Conservation (phyloP, 1,140 invertebrate species). For the Lepidurus packardi region DNA sequence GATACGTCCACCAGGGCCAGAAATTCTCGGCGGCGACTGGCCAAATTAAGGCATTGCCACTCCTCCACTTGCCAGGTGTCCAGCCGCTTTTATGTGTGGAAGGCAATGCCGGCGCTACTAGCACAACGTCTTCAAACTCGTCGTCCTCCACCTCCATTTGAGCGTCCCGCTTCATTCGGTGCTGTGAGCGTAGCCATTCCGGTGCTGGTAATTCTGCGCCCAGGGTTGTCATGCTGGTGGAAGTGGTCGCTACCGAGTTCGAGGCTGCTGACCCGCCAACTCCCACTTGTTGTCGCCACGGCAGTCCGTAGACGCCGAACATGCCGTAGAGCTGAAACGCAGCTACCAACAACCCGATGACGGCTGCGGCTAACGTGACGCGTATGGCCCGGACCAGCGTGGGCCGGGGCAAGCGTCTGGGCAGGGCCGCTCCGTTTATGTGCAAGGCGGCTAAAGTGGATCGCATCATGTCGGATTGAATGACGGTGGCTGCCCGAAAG, state of each 20-base stretch:
- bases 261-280: not conserved
- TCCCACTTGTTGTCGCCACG: constrained; percentile 39
- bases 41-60: constrained; percentile 25
- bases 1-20: constrained; percentile 86
- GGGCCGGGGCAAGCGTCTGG: constrained; percentile 41
- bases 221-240: constrained; percentile 23
- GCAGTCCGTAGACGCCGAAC: constrained; percentile 59
- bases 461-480: constrained; percentile 44
- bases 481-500: constrained; percentile 45
- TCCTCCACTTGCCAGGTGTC: not conserved
- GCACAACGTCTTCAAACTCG: constrained; percentile 38
- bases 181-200: not conserved
- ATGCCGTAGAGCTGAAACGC: constrained; percentile 75
- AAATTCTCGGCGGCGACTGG: constrained; percentile 41
- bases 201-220: not conserved
- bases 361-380: constrained; percentile 73
- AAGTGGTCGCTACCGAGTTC: not conserved
- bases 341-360: constrained; percentile 73
- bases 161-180: constrained; percentile 31
- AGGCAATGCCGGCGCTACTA: constrained; percentile 18
- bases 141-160: constrained; percentile 43
- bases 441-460: constrained; percentile 44
- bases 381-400: constrained; percentile 69
- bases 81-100: not conserved
- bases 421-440: constrained; percentile 39